These are phyloP conservation scores for Columbina picui DNA, from an alignment of 2,113 vertebrate genomes.

Conservation along the genomic window DNA sequence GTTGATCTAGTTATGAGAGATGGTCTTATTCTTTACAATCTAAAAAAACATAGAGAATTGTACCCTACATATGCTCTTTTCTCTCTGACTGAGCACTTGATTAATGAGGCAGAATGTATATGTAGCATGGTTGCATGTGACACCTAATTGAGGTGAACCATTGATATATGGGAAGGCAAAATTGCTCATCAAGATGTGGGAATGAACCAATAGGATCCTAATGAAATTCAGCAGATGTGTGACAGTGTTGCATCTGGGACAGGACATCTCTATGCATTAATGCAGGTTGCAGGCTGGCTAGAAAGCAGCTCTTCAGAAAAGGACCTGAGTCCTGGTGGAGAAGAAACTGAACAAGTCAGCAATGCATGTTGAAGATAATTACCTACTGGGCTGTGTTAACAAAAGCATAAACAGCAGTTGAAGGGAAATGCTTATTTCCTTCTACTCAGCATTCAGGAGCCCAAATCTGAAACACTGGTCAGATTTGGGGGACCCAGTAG, in stretches of 20 bases:
- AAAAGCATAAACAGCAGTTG: neutral
- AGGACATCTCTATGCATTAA: neutral
- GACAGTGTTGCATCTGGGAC: neutral
- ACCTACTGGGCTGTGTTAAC: neutral
- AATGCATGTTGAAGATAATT: neutral
- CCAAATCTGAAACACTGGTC: neutral
- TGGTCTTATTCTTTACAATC: neutral
- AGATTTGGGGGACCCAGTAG: neutral
- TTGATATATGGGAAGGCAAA: neutral
- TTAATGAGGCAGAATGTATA: neutral
- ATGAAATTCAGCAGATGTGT: rapidly evolving
- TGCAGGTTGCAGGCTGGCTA: neutral
- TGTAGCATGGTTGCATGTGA: neutral
- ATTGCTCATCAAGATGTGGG: neutral
- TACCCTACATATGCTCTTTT: neutral
- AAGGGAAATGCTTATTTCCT: neutral
- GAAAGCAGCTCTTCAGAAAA: neutral
- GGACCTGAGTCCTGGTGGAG: neutral
- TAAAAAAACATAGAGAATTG: neutral
- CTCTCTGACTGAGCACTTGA: neutral
- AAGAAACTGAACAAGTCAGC: neutral
- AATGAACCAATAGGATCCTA: neutral
- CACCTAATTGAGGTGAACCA: neutral
- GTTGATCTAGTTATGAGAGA: neutral
- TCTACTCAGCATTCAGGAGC: neutral